phyloP scores from a whole-genome alignment of 2,113 vertebrate species.

The Eupsittula cactorum region DNA sequence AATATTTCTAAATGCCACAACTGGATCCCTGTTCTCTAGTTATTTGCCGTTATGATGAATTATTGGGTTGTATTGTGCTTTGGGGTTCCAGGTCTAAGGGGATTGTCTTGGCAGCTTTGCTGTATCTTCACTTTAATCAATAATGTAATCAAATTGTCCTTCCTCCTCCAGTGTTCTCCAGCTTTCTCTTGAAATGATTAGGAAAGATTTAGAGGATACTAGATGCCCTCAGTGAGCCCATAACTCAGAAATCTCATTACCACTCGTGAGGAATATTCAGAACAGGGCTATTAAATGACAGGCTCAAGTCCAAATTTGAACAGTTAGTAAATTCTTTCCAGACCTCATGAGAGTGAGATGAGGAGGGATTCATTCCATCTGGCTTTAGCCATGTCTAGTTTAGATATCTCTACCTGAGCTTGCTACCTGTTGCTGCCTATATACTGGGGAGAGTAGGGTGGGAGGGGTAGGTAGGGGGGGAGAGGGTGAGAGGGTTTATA shows the following conservation, averaged over 20 bases:
- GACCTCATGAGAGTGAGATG: not conserved
- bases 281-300: not conserved
- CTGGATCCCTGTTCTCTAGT: not conserved
- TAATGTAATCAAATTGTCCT: constrained; percentile 17
- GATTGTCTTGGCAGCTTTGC: constrained; percentile 26
- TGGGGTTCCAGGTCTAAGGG: not conserved
- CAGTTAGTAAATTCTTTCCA: not conserved
- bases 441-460: too few species aligned
- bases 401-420: not conserved
- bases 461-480: too few species aligned
- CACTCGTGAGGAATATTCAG: not conserved
- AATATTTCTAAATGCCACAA: not conserved
- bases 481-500: not conserved
- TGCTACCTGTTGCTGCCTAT: not conserved
- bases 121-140: constrained; percentile 28
- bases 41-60: not conserved
- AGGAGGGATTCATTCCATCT: not conserved
- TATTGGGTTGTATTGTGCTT: not conserved
- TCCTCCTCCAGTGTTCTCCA: not conserved
- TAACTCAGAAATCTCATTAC: constrained; percentile 32
- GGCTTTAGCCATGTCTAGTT: not conserved
- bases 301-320: not conserved
- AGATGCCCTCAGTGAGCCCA: not conserved
- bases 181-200: constrained; percentile 34
- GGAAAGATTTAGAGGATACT: constrained; percentile 26